A percentile compares a stretch with the other conserved stretches of the same genome.
Conservation (phyloP, 2,797 vertebrate species). For the Nothura maculosa region DNA sequence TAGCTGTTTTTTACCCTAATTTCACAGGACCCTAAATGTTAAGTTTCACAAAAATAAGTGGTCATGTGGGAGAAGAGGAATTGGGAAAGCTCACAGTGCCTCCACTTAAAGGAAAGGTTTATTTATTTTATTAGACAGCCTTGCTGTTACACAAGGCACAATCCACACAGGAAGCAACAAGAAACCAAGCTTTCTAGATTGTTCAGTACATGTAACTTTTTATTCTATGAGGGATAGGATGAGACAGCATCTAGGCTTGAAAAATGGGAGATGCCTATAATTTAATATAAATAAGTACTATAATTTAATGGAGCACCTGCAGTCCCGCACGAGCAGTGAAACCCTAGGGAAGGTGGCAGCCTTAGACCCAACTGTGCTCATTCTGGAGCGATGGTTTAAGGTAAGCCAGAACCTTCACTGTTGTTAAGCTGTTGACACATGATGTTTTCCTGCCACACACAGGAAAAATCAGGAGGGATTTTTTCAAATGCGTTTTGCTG, state of each 20-base stretch:
- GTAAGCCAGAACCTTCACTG: background rate
- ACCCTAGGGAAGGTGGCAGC: background rate
- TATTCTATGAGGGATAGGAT: background rate
- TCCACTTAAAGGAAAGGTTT: background rate
- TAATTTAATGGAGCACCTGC: background rate
- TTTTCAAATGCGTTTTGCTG: background rate
- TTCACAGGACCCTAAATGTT: background rate
- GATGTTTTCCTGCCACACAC: background rate
- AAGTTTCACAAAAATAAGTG: background rate
- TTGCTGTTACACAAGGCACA: background rate
- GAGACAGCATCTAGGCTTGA: background rate
- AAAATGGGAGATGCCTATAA: background rate
- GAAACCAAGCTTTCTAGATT: background rate
- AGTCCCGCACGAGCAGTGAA: rapidly evolving
- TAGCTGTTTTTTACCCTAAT: background rate
- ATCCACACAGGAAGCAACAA: background rate
- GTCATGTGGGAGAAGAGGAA: background rate
- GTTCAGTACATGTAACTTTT: background rate
- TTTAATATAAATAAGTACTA: no score
- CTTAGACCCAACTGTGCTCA: background rate
- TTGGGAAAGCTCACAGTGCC: background rate
- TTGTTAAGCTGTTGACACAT: background rate
- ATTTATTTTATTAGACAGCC: background rate
- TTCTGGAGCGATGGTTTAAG: background rate
- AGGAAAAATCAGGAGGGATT: background rate